Evolutionary conservation across 1,140 invertebrate species (phyloP).

Genomic region (Paralvinella palmiformis): DNA sequence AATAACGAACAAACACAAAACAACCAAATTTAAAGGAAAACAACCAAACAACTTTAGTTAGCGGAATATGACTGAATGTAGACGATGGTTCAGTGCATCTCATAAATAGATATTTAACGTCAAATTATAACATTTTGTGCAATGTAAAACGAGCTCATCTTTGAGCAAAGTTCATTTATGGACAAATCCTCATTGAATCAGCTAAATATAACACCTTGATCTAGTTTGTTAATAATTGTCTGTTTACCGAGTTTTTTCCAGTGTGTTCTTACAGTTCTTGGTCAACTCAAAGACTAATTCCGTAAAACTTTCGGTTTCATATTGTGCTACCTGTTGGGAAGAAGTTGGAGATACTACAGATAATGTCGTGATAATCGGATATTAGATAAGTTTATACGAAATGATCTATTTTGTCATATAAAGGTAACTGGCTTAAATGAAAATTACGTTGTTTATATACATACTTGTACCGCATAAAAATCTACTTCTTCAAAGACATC

Average conservation of each 20-base stretch:
- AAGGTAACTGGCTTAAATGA: not conserved
- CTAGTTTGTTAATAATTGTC: no score
- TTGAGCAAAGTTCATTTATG: not conserved
- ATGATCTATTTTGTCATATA: not conserved
- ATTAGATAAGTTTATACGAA: not conserved
- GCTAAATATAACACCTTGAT: not conserved
- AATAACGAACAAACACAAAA: constrained; percentile 67
- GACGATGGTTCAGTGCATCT: not conserved
- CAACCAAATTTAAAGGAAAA: not conserved
- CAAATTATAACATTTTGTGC: not conserved
- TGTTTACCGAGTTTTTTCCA: constrained; percentile 88
- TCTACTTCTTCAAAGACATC: constrained; percentile 7
- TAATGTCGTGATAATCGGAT: not conserved
- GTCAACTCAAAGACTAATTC: constrained; percentile 89
- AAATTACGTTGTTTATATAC: not conserved
- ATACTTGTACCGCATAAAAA: not conserved
- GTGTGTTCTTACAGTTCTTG: constrained; percentile 84
- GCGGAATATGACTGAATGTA: not conserved
- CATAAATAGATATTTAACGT: not conserved
- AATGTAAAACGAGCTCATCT: not conserved
- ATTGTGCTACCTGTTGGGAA: constrained; percentile 77
- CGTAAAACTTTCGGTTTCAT: constrained; percentile 95
- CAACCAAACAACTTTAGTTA: not conserved
- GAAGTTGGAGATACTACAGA: not conserved
- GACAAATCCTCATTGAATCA: not conserved